Base-by-base conservation (phyloP, 1,140 invertebrate species). In the Colletes gigas region DNA sequence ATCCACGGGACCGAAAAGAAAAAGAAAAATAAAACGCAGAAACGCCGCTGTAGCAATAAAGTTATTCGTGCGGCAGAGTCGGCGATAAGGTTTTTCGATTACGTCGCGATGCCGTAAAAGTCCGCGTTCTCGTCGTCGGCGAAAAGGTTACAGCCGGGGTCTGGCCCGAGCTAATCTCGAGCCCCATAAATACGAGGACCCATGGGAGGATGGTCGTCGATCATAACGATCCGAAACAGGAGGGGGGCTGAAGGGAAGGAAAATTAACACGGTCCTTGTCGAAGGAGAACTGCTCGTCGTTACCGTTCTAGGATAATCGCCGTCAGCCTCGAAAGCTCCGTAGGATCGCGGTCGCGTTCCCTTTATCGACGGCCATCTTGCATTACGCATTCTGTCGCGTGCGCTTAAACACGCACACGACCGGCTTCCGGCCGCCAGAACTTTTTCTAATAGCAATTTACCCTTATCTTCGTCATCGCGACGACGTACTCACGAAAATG, bases 381-480 rank as follows among this genome's bases (percentile, higher is more conserved):
- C 67, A 83, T 78, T 70, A 66, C 69, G 44, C 75, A 78, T 83
- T 72, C 62, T 71, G 77, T 83, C 68, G 83, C 83, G 78, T 83
- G 77, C 57, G 47, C 21, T 72, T 85, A 85, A 77, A 63, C 52
- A 68, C 50, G 6, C 81, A n/a, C 66, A n/a, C 66, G 59, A 52
- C 44, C 55, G 68, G 54, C 44, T 21, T 79, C 12, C 54, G 30
- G 65, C 55, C 19, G 65, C 68, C 44, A 57, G 59, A 15, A 50
- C 50, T 76, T 84, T 85, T 85, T 84, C 60, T 73, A 72, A 50
- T 44, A 44, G 83, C 69, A 84, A 83, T 83, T 84, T 75, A n/a
- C 54, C 65, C 14, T 54, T 73, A 74, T 80, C 70, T 67, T 70
- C 54, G 44, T 65, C 39, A 60, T 83, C 60, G 52, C 41, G 12